Base-by-base conservation (phyloP, 2,797 vertebrate genomes). In the Syngnathus rostellatus region DNA sequence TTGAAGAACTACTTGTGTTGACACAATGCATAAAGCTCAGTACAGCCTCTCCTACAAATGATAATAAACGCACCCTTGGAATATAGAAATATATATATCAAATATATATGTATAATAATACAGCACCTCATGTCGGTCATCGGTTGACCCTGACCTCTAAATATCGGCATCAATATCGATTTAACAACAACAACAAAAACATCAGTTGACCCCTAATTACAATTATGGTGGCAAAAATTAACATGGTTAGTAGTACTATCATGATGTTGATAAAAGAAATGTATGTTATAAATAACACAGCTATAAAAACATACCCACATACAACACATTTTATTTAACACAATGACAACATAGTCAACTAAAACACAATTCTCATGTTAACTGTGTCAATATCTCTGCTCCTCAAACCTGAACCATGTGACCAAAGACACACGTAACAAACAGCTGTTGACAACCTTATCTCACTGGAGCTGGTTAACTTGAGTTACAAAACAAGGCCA, bases 401-500 rank as follows among this genome's bases (percentile, higher is more conserved):
- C 43, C 14, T 72, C 48, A 39, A 69, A 62, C 57, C 43, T 10
- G 37, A 55, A 57, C 2, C 19, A 16, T 0, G 12, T n/a, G 10
- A 58, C 21, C 62, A 23, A 62, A 2, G 23, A 8, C n/a, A 48
- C 0, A 46, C 10, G 31, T 0, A 65, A 59, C 55, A 8, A 45
- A 69, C 50, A 67, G 66, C 72, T 60, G 63, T 17, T 66, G 62
- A 74, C 51, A 63, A 65, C 51, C 63, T 19, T 68, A 72, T 76
- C 53, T 77, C 55, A 50, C 72, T 3, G 41, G 23, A 38, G 17
- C 62, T 72, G 46, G 51, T 62, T 72, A 61, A 65, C 70, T 68
- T 57, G n/a, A n/a, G 65, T 74, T 67, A 73, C 66, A 74, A 62
- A 66, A 76, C 75, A 74, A 67, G 62, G 51, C 51, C 23, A 66